These are phyloP conservation scores for Teleogryllus occipitalis DNA, from an alignment of 1,140 invertebrate species.

Conservation along the genomic window DNA sequence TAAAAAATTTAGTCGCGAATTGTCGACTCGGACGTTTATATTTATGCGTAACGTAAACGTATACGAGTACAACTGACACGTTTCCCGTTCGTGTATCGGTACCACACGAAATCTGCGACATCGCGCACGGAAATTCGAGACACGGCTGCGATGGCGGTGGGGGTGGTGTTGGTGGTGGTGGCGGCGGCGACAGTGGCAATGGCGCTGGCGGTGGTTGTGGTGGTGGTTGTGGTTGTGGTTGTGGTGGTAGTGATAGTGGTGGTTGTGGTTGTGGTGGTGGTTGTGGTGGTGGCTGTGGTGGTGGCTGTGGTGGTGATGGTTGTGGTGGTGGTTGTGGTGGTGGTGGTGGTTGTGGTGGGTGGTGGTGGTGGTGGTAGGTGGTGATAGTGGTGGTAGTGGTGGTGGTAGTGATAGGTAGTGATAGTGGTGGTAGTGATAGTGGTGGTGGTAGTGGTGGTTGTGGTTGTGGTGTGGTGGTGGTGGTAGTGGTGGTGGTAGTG, in stretches of 20 bases:
- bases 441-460: background rate
- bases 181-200: background rate
- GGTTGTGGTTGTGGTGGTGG: no score
- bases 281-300: background rate
- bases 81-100: no score
- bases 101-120: no score
- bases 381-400: background rate
- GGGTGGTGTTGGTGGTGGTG: background rate
- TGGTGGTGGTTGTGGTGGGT: no score
- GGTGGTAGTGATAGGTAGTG: background rate
- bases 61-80: no score
- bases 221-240: background rate
- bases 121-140: no score
- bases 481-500: background rate
- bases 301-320: background rate
- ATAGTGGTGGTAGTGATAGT: background rate
- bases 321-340: background rate
- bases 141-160: no score
- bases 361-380: background rate
- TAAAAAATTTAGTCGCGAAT: no score
- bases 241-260: background rate
- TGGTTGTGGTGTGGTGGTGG: no score
- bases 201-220: background rate
- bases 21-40: no score
- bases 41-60: no score